phyloP scores from a whole-genome alignment of 37 sponge, comb jelly and placozoan genomes.

The Cladorhizidae sp. region DNA sequence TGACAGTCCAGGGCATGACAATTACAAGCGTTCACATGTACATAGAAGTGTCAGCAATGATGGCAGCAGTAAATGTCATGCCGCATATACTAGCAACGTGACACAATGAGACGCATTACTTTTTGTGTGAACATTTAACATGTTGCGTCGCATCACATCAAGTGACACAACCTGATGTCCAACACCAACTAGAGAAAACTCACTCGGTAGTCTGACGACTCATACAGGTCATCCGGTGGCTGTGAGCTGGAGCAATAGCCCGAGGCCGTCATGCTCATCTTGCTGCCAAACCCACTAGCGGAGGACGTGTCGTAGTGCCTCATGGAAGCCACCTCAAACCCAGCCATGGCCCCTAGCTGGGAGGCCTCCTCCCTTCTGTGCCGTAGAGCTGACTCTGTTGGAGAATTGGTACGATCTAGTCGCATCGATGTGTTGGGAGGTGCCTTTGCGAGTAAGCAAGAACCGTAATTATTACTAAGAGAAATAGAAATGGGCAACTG shows the following conservation, averaged over 20 bases:
- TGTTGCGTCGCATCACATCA: too few species aligned
- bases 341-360: background rate
- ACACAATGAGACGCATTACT: too few species aligned
- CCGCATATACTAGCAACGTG: too few species aligned
- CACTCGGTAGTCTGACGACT: conserved; percentile 39
- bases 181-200: too few species aligned
- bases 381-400: conserved; percentile 6
- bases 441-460: background rate
- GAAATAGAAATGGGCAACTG: background rate
- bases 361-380: background rate
- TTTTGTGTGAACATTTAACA: too few species aligned
- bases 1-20: too few species aligned
- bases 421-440: background rate
- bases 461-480: background rate
- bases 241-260: conserved; percentile 43
- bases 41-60: too few species aligned
- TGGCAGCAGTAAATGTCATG: too few species aligned
- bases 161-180: too few species aligned
- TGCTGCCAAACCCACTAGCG: conserved; percentile 31
- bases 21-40: too few species aligned
- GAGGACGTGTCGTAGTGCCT: conserved; percentile 17
- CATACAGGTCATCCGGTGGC: conserved; percentile 27
- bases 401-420: background rate
- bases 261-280: conserved; percentile 11
- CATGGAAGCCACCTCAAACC: conserved; percentile 16